Conservation (phyloP, 2,113 vertebrate genomes). For the Amazona guildingii region DNA sequence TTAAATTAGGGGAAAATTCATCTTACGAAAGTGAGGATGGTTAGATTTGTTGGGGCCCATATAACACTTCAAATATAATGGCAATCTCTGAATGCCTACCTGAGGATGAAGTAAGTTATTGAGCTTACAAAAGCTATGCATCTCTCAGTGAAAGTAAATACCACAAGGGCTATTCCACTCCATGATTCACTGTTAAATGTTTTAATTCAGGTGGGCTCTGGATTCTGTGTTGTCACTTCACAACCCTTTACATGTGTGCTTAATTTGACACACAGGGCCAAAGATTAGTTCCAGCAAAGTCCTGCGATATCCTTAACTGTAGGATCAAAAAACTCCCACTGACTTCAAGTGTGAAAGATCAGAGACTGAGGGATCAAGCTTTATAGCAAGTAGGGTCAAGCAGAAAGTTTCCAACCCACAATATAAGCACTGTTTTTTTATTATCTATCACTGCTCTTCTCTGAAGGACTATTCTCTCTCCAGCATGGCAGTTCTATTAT, state of each 20-base stretch:
- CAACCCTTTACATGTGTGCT: background rate
- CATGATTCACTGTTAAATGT: background rate
- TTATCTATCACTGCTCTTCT: background rate
- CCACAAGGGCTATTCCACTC: background rate
- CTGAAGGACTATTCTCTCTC: background rate
- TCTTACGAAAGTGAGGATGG: background rate
- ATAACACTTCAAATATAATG: background rate
- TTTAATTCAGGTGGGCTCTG: background rate
- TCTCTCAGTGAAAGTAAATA: background rate
- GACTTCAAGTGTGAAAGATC: background rate
- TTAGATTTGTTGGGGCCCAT: background rate
- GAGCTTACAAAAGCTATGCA: background rate
- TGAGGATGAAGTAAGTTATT: background rate
- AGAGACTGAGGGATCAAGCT: constrained; percentile 4
- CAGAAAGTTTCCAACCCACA: background rate
- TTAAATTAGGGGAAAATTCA: background rate
- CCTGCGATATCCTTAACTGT: background rate
- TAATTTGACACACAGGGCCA: background rate
- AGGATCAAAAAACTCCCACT: background rate
- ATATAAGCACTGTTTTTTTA: background rate
- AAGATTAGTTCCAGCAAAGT: background rate
- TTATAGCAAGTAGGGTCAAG: constrained; percentile 13
- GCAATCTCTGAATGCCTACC: background rate
- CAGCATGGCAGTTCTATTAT: background rate
- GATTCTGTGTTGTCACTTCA: background rate